Evolutionary conservation across 1,140 invertebrate species (phyloP), one percentile per base, ranked within the genome.

Genomic region (Brachionus sp.): DNA sequence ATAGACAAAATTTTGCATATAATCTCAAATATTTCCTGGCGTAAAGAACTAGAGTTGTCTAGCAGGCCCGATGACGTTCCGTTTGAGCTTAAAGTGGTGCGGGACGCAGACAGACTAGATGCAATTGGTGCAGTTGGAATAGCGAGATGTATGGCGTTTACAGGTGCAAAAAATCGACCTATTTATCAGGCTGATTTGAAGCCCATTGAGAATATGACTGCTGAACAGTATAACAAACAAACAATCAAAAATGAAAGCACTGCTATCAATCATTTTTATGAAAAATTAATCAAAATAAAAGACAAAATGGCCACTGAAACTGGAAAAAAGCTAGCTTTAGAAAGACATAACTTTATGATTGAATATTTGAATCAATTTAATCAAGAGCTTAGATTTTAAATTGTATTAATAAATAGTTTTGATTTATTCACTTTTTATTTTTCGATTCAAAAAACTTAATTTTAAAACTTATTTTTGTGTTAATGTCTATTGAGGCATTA

Each of bases 191-290:
- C 39, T n/a, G 19, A 23, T 13, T 12, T 80, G 1, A 39, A 53
- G n/a, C 77, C 77, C 6, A 62, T 80, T 13, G 33, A 57, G 12
- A 80, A 80, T 42, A 80, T 80, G 77, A 80, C 50, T 23, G 77
- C 77, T 16, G 77, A 80, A 57, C 77, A 80, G 9, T 80, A 80
- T 19, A 80, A 80, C 39, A 66, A 80, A 9, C 77, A 80, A 57
- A 62, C 77, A 66, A 16, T 80, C n/a, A 80, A 80, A 25, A 80
- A 80, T 19, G 37, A 80, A 1, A 80, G 77, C 50, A 80, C 77
- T 1, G 77, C 77, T n/a, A 57, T 80, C 35, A 80, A 80, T 33
- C 77, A 80, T 42, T 80, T 80, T 46, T 33, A 80, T 25, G 77
- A 80, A 80, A 80, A 80, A 42, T 19, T 80, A 3, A 7, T 80